Conservation (phyloP, 2,113 vertebrate species). For the Myrmecobius fasciatus region DNA sequence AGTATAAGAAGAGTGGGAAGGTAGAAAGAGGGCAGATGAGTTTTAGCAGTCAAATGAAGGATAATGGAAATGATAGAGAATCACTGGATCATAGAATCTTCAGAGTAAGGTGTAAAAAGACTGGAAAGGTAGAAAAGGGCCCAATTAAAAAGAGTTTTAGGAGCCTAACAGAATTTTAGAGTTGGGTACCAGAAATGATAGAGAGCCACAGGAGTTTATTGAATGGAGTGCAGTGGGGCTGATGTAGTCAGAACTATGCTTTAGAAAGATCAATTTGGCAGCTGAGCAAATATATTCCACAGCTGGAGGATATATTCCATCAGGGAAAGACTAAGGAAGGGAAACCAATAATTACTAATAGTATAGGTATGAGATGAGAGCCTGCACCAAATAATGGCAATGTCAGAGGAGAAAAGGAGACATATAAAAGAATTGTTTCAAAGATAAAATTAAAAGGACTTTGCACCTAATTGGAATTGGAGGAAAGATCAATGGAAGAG, state of each 20-base stretch:
- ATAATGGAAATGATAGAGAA: not conserved
- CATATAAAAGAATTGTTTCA: not conserved
- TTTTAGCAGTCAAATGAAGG: not conserved
- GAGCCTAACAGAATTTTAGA: too few relatives aligned
- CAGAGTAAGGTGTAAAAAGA: too few relatives aligned
- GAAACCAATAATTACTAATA: not conserved
- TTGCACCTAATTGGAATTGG: not conserved
- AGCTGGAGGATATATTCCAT: not conserved
- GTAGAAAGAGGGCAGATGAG: not conserved
- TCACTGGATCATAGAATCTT: too few relatives aligned
- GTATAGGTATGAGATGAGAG: not conserved
- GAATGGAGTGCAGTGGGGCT: not conserved
- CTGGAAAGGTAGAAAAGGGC: too few relatives aligned
- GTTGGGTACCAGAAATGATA: too few relatives aligned
- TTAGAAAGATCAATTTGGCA: not conserved
- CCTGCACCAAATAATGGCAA: not conserved
- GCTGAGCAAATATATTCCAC: not conserved
- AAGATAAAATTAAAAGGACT: not conserved
- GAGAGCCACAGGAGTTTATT: not conserved
- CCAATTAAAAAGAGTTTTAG: too few relatives aligned
- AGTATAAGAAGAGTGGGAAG: not conserved
- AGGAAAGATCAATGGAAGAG: not conserved
- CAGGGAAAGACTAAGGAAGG: not conserved
- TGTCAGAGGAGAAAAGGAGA: not conserved
- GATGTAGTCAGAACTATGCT: not conserved